Base-by-base conservation (phyloP, 2,797 vertebrate species). In the Ambastaia sidthimunki region DNA sequence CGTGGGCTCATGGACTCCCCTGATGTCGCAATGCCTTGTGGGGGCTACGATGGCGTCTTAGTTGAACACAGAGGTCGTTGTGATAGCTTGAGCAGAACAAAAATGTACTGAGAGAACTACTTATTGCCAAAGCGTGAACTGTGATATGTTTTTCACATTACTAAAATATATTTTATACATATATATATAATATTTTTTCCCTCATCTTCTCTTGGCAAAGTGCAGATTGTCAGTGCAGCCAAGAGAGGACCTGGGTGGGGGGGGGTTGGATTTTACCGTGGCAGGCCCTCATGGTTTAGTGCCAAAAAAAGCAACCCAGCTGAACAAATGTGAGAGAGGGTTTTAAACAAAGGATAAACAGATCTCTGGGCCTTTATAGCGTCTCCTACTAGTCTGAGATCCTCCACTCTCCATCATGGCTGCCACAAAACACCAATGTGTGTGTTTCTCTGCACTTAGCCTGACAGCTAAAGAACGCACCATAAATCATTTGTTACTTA, bases 391-490 rank as follows among this genome's bases (percentile, higher is more conserved):
- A 81, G 79, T 86, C 80, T 86, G 82, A 86, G 90, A 92, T 90
- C 86, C 78, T 87, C 89, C 89, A 92, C 90, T 87, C 78, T 87
- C 89, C 89, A 89, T 93, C 90, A 91, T 12, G 86, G 88, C 87
- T 89, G 87, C 89, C 83, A 89, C 90, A 92, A 91, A 90, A 88
- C 69, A 72, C 23, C 21, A n/a, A 82, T 88, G 86, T 87, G 92
- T 89, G 89, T 86, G 87, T 91, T 91, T 79, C 87, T 88, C 85
- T 78, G 81, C 87, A 89, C 87, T 86, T 85, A 88, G 87, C 88
- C 86, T 88, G 91, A 92, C 91, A 92, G 90, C 89, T 89, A 92
- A 92, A 89, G 62, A 87, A 89, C 88, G 76, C 23, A 69, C 70
- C 83, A 85, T 93, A 90, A 92, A 93, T 93, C 91, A 91, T 87